phyloP scores from a whole-genome alignment of 2,113 vertebrate genomes.

The Oreochromis spilurus region DNA sequence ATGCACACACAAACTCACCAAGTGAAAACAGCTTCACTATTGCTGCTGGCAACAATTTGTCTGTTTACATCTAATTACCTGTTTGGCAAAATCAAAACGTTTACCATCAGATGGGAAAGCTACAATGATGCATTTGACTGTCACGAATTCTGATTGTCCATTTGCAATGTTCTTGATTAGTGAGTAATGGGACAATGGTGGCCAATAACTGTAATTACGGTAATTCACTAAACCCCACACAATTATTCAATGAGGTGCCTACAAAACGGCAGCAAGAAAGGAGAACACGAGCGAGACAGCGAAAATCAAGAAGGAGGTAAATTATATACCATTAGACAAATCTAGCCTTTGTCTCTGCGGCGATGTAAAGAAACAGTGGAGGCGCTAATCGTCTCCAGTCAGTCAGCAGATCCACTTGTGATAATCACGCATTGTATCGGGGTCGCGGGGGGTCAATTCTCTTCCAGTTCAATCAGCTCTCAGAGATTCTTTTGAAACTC shows the following conservation, averaged over 20 bases:
- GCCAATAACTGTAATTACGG: conserved; percentile 38
- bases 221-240: conserved; percentile 29
- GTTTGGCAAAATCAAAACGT: not conserved
- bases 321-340: conserved; percentile 33
- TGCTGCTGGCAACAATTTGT: not conserved
- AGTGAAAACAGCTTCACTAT: not conserved
- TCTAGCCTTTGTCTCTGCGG: conserved; percentile 24
- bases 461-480: conserved; percentile 26
- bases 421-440: conserved; percentile 42
- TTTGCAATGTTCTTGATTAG: conserved; percentile 27
- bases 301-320: conserved; percentile 32
- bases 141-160: not conserved
- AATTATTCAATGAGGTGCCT: conserved; percentile 33
- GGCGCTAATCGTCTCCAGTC: conserved; percentile 21
- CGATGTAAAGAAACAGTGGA: conserved; percentile 4
- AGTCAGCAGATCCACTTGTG: conserved; percentile 40
- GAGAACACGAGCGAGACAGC: not conserved
- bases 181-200: conserved; percentile 14
- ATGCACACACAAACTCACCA: not conserved
- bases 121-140: not conserved
- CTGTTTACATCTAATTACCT: not conserved
- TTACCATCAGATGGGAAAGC: not conserved
- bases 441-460: conserved; percentile 4
- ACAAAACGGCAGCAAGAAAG: not conserved
- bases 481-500: conserved; percentile 10